Conservation (phyloP, 2,113 vertebrate genomes). For the Centropristis striata region DNA sequence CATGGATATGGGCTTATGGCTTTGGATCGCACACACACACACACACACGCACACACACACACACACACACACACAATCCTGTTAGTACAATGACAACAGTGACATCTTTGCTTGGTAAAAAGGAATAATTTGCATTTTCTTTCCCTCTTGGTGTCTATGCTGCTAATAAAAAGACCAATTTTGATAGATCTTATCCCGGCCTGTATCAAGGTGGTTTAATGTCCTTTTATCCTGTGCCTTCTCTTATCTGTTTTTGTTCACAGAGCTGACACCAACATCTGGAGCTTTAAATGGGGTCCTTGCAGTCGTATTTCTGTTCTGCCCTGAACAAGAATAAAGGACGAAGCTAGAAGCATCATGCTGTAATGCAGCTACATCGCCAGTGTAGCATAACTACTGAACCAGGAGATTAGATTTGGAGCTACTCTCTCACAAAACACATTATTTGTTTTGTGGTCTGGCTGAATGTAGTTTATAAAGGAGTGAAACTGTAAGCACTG, state of each 20-base stretch:
- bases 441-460: constrained; percentile 46
- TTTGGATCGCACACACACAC: constrained; percentile 40
- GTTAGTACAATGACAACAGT: constrained; percentile 44
- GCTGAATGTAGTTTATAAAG: constrained; percentile 47
- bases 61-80: constrained; percentile 41
- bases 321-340: constrained; percentile 18
- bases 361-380: constrained; percentile 54
- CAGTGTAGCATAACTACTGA: constrained; percentile 60
- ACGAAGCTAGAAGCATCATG: background rate
- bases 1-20: constrained; percentile 61
- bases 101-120: constrained; percentile 14
- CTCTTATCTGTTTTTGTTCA: constrained; percentile 38
- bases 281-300: constrained; percentile 39
- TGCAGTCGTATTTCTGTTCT: constrained; percentile 35
- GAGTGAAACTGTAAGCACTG: constrained; percentile 32
- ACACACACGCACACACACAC: constrained; percentile 38
- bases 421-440: constrained; percentile 45
- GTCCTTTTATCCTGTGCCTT: constrained; percentile 48
- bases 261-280: constrained; percentile 43
- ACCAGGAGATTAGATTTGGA: constrained; percentile 66
- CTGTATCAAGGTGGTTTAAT: constrained; percentile 45
- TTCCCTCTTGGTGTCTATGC: constrained; percentile 28
- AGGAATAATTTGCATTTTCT: constrained; percentile 33
- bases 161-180: constrained; percentile 16
- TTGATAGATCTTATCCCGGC: constrained; percentile 44